Conservation (phyloP, 2,888 invertebrate species). For the Troides oblongomaculatus region DNA sequence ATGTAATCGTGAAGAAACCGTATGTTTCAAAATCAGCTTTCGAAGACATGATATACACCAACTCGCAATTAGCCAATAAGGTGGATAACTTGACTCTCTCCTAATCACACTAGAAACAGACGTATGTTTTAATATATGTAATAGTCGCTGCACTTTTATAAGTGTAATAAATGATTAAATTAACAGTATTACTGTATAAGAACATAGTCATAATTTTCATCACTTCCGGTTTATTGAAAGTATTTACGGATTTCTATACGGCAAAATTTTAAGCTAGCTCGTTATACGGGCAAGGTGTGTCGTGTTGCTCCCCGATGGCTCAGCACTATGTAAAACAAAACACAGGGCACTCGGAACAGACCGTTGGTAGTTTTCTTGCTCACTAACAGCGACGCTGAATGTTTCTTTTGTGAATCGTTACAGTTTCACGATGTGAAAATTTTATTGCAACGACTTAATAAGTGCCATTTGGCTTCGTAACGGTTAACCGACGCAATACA, state of each 20-base stretch:
- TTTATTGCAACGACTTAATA: constrained; percentile 21
- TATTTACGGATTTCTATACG: constrained; percentile 3
- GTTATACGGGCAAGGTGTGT: constrained; percentile 2
- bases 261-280: constrained; percentile 7
- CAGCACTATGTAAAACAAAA: constrained; percentile 20
- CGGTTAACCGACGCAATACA: constrained; percentile 11
- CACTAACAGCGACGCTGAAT: constrained; percentile 9
- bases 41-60: too few species aligned
- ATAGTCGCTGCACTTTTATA: too few species aligned
- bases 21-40: too few species aligned
- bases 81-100: too few species aligned
- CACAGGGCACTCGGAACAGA: constrained; percentile 10
- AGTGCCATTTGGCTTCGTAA: constrained; percentile 20
- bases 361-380: constrained; percentile 15
- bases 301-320: constrained; percentile 6
- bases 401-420: constrained; percentile 26
- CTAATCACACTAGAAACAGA: too few species aligned
- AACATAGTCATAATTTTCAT: too few species aligned
- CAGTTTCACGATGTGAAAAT: constrained; percentile 15
- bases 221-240: background rate
- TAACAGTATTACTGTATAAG: too few species aligned
- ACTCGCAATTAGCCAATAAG: too few species aligned
- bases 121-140: too few species aligned
- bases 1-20: too few species aligned
- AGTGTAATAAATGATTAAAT: too few species aligned